Evolutionary conservation across 1,140 invertebrate genomes (phyloP).

Genomic region (Aphelinus atriplicis): DNA sequence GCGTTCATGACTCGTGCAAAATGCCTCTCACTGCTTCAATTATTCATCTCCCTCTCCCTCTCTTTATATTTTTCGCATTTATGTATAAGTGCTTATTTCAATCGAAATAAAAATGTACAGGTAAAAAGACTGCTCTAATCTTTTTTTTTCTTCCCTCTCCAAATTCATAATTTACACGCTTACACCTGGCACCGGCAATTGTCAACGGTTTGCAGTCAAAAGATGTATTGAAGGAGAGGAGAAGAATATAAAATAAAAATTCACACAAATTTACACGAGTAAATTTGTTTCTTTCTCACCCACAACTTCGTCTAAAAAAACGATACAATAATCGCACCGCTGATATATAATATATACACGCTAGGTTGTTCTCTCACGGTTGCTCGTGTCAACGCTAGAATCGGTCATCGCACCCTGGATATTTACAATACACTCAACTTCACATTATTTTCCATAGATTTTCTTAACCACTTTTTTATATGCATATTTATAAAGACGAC

Average conservation of each 20-base stretch:
- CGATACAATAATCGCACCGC: neutral
- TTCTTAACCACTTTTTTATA: slow-evolving; percentile 41
- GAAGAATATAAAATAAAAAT: slow-evolving; percentile 24
- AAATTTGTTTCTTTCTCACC: neutral
- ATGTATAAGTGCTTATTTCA: slow-evolving; percentile 5
- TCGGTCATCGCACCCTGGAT: slow-evolving; percentile 38
- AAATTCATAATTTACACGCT: slow-evolving; percentile 19
- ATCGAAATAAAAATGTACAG: slow-evolving; percentile 25
- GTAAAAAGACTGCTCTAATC: slow-evolving; percentile 12
- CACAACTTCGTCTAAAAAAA: neutral
- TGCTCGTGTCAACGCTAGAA: slow-evolving; percentile 14
- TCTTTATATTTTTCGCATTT: neutral
- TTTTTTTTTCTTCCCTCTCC: neutral
- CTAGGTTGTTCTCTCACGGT: slow-evolving; percentile 4
- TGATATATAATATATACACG: slow-evolving; percentile 25
- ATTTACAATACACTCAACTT: slow-evolving; percentile 57
- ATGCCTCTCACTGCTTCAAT: slow-evolving; percentile 1
- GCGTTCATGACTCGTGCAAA: slow-evolving; percentile 30
- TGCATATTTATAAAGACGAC: slow-evolving; percentile 36
- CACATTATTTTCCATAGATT: slow-evolving; percentile 47
- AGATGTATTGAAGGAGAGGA: slow-evolving; percentile 4
- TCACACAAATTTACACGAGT: slow-evolving; percentile 28
- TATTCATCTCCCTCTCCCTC: neutral
- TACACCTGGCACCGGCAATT: slow-evolving; percentile 11
- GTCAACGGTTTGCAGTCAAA: neutral